Base-by-base conservation (phyloP, 2,113 vertebrate genomes). In the Sclerurus mexicanus region DNA sequence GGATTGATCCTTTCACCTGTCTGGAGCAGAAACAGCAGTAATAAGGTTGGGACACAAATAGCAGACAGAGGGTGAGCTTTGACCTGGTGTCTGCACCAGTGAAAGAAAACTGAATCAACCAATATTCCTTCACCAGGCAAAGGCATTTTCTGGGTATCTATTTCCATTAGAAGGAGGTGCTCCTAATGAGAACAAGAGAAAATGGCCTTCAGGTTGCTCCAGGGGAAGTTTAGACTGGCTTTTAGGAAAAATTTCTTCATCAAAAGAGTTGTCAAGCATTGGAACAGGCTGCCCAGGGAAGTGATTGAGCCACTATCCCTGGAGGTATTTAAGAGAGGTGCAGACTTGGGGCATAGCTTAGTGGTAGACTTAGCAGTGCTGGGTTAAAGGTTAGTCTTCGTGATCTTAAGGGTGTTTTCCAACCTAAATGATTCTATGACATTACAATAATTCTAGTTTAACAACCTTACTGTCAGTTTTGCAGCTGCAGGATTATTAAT, bases 331-430 rank as follows among this genome's bases (percentile, higher is more conserved):
- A 55, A 53, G 28, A 69, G 39, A 82, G 1, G 1, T 6, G 9
- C 47, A 59, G 22, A 82, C 18, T 30, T 39, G 3, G 8, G 58
- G 63, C 14, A 16, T 9, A 17, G 6, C 8, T 58, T 40, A 85
- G 47, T 18, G 19, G 12, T 53, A 5, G 14, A 72, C 40, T 63
- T 58, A 40, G 50, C 8, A 77, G 27, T 31, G 28, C 7, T 44
- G 11, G 10, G 15, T 69, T 76, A n/a, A 67, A 0, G 0, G 82
- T 14, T 44, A 10, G 21, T 58, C 31, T 66, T 7, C 0, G 16
- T 22, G 49, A 74, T 46, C 25, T 90, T 42, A 55, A 59, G 7
- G 13, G 15, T 72, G 56, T 82, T 87, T 85, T 47, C 39, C 47
- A 74, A 82, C 7, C 17, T 50, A 42, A 87, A 63, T n/a, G 15